phyloP scores from a whole-genome alignment of 2,113 vertebrate species.

The Pangasianodon gigas region DNA sequence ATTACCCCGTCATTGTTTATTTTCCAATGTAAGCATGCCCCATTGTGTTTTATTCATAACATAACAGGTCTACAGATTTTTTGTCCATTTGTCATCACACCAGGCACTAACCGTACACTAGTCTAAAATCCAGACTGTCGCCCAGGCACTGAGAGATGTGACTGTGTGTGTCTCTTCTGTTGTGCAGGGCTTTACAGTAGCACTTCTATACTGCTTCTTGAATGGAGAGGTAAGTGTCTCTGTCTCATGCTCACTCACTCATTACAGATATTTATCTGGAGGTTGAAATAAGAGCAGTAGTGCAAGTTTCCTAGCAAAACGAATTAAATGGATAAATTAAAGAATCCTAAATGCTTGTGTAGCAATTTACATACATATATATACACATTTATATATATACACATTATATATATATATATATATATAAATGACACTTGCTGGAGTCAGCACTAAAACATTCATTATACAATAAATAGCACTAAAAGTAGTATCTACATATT shows the following conservation, averaged over 20 bases:
- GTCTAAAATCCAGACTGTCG: background rate
- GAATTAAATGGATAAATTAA: background rate
- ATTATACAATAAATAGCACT: background rate
- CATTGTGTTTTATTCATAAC: background rate
- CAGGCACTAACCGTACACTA: background rate
- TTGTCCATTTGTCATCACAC: background rate
- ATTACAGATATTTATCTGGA: background rate
- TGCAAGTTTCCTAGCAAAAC: background rate
- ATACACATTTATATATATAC: no score
- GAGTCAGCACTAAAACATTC: background rate
- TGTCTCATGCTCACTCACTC: background rate
- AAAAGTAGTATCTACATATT: background rate
- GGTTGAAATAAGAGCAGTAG: background rate
- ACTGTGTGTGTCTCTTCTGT: conserved; percentile 24
- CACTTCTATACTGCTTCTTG: conserved; percentile 75
- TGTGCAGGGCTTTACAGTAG: conserved; percentile 73
- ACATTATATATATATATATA: no score
- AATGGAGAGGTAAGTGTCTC: conserved; percentile 71
- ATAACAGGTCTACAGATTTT: background rate
- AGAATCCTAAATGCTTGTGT: no score
- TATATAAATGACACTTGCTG: no score
- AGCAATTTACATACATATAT: no score
- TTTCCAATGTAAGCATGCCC: background rate
- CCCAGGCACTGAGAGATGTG: background rate
- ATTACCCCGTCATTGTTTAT: background rate